Evolutionary conservation across 2,113 vertebrate genomes (phyloP), one percentile per base, ranked within the genome.

Genomic region (Arothron firmamentum): DNA sequence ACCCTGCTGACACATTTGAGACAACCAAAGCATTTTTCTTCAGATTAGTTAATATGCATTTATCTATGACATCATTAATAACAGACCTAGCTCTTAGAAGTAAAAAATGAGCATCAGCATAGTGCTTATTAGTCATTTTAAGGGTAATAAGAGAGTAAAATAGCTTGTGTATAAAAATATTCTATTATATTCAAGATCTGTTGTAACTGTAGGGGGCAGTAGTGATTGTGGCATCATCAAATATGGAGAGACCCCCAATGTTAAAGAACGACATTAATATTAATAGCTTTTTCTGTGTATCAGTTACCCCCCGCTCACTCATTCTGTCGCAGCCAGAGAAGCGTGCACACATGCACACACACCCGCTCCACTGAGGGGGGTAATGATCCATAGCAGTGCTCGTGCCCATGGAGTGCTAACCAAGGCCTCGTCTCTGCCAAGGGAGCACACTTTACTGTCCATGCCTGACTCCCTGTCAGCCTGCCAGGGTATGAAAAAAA

Each of bases 361-460:
- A 51, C 72, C 69, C 51, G 74, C 62, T 70, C 67, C 59, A 48
- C 72, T 80, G 77, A 76, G 54, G 71, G 56, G 60, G 25, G 79
- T 86, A 84, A 92, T 88, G 88, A 93, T 91, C 91, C 88, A 88
- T 91, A 89, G 88, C 59, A 45, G 78, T 89, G 88, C 89, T 89
- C 88, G 84, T 85, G 79, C 85, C 72, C 80, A 72, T 65, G 70
- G 62, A 81, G 78, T 42, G 59, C 77, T 72, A 75, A 82, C 75
- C 69, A 74, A 80, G 80, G 72, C 66, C 78, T 50, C 3, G 72
- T 65, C 72, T 75, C 60, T 80, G 83, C 81, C 86, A 84, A 64
- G 83, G 76, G 79, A 83, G 73, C 66, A 74, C 68, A 70, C 71
- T 83, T 77, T 58, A 72, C 81, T 90, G 89, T 88, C 90, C 87